phyloP scores from a whole-genome alignment of 2,888 invertebrate genomes.

The Sphaerophoria taeniata region DNA sequence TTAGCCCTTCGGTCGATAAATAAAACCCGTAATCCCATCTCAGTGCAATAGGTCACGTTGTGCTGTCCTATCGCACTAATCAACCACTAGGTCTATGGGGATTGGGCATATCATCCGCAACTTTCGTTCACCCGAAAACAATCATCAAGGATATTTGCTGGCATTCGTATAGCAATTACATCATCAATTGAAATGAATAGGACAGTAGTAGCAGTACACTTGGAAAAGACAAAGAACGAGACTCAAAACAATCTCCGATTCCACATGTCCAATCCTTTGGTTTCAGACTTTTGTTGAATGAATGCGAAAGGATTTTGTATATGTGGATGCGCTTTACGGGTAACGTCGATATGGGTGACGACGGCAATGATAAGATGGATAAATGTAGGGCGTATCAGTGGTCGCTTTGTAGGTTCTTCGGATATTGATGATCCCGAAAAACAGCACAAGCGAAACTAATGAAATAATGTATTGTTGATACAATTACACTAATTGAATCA shows the following conservation, averaged over 20 bases:
- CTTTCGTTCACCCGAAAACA: slow-evolving; percentile 27
- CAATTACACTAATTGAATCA: slow-evolving; percentile 39
- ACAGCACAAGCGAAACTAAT: not conserved
- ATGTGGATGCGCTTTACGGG: slow-evolving; percentile 1
- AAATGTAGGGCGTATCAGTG: not conserved
- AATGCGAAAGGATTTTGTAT: slow-evolving; percentile 21
- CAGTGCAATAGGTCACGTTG: slow-evolving; percentile 6
- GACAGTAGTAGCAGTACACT: slow-evolving; percentile 2
- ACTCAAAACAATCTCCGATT: not conserved
- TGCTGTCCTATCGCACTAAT: not conserved
- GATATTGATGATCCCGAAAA: not conserved
- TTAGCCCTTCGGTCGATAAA: slow-evolving; percentile 22
- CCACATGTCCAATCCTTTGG: not conserved
- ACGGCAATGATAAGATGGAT: not conserved
- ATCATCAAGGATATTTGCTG: slow-evolving; percentile 32
- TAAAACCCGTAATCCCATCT: slow-evolving; percentile 6
- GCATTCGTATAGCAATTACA: slow-evolving; percentile 21
- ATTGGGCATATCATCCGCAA: slow-evolving; percentile 7
- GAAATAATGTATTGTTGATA: slow-evolving; percentile 29
- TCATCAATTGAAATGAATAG: slow-evolving; percentile 33
- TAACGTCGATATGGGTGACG: not conserved
- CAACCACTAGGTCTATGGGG: not conserved
- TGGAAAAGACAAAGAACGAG: slow-evolving; percentile 1
- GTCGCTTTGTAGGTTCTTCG: too few species aligned
- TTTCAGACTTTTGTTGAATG: slow-evolving; percentile 3